Conservation (phyloP, 2,113 vertebrate species). For the Myotis davidii region DNA sequence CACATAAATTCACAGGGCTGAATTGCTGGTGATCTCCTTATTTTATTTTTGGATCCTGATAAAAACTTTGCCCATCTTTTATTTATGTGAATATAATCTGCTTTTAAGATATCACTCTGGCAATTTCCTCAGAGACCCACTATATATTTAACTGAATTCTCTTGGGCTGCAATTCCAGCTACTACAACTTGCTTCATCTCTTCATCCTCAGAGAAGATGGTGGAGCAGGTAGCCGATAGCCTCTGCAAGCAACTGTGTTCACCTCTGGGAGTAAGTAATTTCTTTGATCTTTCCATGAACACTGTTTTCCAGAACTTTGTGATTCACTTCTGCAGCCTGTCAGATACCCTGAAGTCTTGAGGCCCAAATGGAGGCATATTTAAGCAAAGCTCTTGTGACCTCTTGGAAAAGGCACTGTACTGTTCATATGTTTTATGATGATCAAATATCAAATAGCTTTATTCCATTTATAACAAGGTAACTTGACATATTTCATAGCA, state of each 20-base stretch:
- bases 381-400: not conserved
- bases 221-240: not conserved
- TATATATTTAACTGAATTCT: conserved; percentile 13
- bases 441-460: not conserved
- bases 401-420: not conserved
- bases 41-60: conserved; percentile 21
- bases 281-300: not conserved
- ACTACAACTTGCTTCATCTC: not conserved
- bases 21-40: not conserved
- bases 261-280: conserved; percentile 3
- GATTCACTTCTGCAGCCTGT: not conserved
- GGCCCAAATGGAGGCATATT: not conserved
- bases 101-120: conserved; percentile 2
- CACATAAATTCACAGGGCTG: not conserved
- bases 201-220: not conserved
- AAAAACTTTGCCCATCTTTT: not conserved
- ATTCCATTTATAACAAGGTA: not conserved
- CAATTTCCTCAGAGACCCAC: not conserved
- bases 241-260: conserved; percentile 3
- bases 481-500: not conserved
- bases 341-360: not conserved
- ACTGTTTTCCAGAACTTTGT: not conserved
- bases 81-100: not conserved
- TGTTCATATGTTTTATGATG: not conserved
- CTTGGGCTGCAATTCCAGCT: not conserved